phyloP scores from a whole-genome alignment of 2,888 invertebrate genomes.

The Mesoligia furuncula region DNA sequence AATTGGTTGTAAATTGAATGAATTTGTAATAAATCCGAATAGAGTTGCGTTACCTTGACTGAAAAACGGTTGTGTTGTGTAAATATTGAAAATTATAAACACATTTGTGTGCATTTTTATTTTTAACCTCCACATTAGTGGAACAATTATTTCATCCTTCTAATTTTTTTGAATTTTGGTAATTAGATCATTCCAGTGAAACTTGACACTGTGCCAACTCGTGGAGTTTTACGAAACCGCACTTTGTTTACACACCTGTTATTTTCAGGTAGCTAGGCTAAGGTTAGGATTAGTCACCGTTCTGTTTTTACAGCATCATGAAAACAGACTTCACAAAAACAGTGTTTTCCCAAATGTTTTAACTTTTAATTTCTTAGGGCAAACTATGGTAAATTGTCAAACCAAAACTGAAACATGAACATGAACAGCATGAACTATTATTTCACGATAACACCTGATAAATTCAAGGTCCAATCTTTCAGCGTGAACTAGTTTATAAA shows the following conservation, averaged over 20 bases:
- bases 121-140: conserved; percentile 20
- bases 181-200: conserved; percentile 54
- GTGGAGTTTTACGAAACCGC: conserved; percentile 64
- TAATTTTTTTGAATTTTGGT: conserved; percentile 29
- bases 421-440: not conserved
- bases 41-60: conserved; percentile 47
- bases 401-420: not conserved
- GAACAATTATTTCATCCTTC: conserved; percentile 5
- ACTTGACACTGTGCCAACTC: conserved; percentile 76
- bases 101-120: conserved; percentile 52
- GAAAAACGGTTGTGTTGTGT: conserved; percentile 64
- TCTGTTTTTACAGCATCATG: conserved; percentile 15
- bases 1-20: conserved; percentile 26
- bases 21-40: conserved; percentile 33
- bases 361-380: not conserved
- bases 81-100: conserved; percentile 59
- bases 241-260: conserved; percentile 77
- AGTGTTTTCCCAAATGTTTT: not conserved
- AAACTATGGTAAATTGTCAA: not conserved
- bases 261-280: conserved; percentile 83
- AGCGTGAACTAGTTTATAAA: not conserved
- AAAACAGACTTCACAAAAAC: not conserved
- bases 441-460: not conserved
- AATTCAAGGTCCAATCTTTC: not conserved
- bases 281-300: conserved; percentile 71